Evolutionary conservation across 2,797 vertebrate genomes (phyloP), one percentile per base, ranked within the genome.

Genomic region (Thunnus albacares): DNA sequence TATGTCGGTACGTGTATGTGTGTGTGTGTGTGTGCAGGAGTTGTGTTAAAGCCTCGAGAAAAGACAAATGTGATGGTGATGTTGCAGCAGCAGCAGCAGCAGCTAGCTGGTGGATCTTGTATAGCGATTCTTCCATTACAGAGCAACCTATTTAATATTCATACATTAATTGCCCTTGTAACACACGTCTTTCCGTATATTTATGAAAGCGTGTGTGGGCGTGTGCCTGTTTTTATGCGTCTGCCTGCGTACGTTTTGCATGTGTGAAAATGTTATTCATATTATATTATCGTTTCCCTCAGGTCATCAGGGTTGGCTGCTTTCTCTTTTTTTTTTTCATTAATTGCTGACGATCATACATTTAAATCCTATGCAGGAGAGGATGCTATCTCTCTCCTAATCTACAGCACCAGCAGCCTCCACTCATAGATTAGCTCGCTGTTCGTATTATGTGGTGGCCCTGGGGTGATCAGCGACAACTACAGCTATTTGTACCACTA

Each of bases 401-500:
- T 92, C 90, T 84, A 14, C 81, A 77, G 82, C 79, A 56, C 43
- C 74, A 17, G 83, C 87, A 77, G 74, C 89, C 78, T 82, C 84
- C 57, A 41, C 80, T 69, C 60, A 5, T 60, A 80, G 88, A 93
- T 91, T 86, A 92, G 86, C 87, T 77, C 49, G 20, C 74, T 87
- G 76, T 77, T 77, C 59, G 33, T 77, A 84, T 87, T 90, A 89
- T 89, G 82, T 26, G 3, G 66, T 0, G 68, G 87, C 80, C 89
- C 88, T 10, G 68, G 82, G 92, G 86, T 78, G 87, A 91, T 84
- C 78, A n/a, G 77, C 33, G 77, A 90, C 92, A 90, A 82, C 87
- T 55, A 66, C 81, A 88, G 90, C 85, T 91, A 89, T 93, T 92
- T 93, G 92, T 90, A 78, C 82, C 67, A 56, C 85, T 53, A 90